Evolutionary conservation across 1,140 invertebrate species (phyloP), one percentile per base, ranked within the genome.

Genomic region (Zaprionus inermis): DNA sequence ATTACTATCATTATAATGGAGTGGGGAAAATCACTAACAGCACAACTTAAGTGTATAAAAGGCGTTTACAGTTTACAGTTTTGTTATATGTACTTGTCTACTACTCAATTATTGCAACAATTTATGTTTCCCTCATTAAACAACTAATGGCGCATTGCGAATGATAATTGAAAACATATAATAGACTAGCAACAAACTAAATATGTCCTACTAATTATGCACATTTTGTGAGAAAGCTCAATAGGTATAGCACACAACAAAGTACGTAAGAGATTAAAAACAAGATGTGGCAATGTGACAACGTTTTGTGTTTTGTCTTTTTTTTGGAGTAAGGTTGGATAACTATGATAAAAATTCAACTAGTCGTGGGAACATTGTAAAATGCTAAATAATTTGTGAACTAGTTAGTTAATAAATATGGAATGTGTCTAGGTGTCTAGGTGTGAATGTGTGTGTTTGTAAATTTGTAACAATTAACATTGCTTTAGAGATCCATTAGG

Each of bases 91-190:
- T 28, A 49, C 44, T 49, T 20, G 10, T 49, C 18, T 67, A 30
- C 38, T 46, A 59, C 38, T 76, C 63, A 89, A 67, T 89, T 89
- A 89, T 89, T 89, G 84, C 84, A 89, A 89, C 84, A 80, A 72
- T 78, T 80, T 83, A 72, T 46, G 66, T 78, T 80, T 72, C 32
- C 11, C 66, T 66, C 32, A 66, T 52, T 69, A 72, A 81, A 76
- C 73, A 83, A 79, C 84, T 80, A 78, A 88, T 89, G 83, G 83
- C 83, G 84, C 38, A 67, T 66, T 52, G 61, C 55, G 69, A 75
- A 70, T 74, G 68, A 63, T 58, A 63, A 76, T 70, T 71, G 72
- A 78, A 69, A 59, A 79, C 57, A 76, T 73, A 63, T 81, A 65
- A 68, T 54, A 88, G 83, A 88, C 83, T 88, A 88, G 83, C 73